Base-by-base conservation (phyloP, 2,113 vertebrate genomes). In the Channa argus region DNA sequence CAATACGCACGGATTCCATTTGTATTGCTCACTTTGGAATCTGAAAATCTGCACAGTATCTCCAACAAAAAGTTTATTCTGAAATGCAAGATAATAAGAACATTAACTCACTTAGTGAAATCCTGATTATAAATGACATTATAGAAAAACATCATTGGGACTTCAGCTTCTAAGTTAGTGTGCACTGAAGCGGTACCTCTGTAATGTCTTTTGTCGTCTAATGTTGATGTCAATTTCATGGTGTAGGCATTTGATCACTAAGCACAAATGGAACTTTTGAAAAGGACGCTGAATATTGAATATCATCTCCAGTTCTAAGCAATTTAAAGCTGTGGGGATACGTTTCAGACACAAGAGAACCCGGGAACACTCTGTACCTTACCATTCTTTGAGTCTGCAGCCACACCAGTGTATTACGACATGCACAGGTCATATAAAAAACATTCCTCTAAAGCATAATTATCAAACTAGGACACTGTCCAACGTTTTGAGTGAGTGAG, bases 211-310 rank as follows among this genome's bases (percentile, higher is more conserved):
- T 24, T 24, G 24, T 24, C 24, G 24, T 24, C 24, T 24, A 24
- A 24, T 24, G 24, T 24, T 24, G 33, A 77, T 45, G 46, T 68
- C 63, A 39, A 5, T 46, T 41, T 68, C 8, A 34, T n/a, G 33
- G 45, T 24, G 77, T 34, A 36, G 46, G 38, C 38, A 63, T 62
- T 71, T 14, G 47, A 67, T 70, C 61, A 62, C 56, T 24, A 8
- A 33, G 55, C 47, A 62, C 55, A 41, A 60, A 39, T 12, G 47
- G 44, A 76, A 63, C 69, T 71, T 77, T 62, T 36, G 63, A 74
- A 73, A 71, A 43, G 65, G 69, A 3, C 5, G 15, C 12, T 85
- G 77, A 80, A 76, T 83, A 88, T 63, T 84, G 78, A 82, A 79
- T 83, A 80, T 79, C 63, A 4, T 77, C 63, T 70, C 63, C 24